Evolutionary conservation across 2,113 vertebrate species (phyloP), one percentile per base, ranked within the genome.

Genomic region (Acanthisitta chloris): DNA sequence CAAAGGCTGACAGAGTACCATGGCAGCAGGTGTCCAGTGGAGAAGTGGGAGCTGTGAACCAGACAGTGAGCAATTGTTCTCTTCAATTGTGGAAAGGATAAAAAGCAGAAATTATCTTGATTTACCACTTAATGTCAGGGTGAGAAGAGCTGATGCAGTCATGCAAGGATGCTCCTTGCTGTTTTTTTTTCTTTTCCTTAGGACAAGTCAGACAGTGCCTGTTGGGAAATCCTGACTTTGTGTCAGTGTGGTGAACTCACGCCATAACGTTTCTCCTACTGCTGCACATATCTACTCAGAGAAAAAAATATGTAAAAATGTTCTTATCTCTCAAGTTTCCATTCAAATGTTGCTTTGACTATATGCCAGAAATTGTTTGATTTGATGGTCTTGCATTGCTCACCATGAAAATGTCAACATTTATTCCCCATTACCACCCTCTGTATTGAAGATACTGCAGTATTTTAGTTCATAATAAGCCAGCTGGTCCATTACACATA

Each of bases 331-430:
- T 87, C 4, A 6, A 91, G 72, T 97, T 96, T 94, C 73, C 69
- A 83, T 84, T 92, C 84, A 70, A 80, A 89, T 10, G 8, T 36
- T 95, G 83, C 94, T 97, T 96, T 98, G 96, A 97, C 67, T 96
- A 69, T 88, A 77, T 93, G 92, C 95, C 95, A 96, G 81, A 86
- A 96, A 94, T 62, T 81, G 83, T 94, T 94, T 96, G 95, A 96
- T 95, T 89, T 94, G 94, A 97, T 96, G 91, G 94, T 74, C 88
- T 96, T 92, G 71, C 82, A 74, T 82, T 92, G 88, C 91, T 96
- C 87, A 95, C 94, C 87, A 88, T 9, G 28, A 95, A 97, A 96
- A 97, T 93, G 86, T 94, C 83, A 96, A 96, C 88, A 90, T 92
- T 93, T 93, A 77, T 92, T 93, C 92, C 89, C 76, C 2, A 8